These are phyloP conservation scores for Aleiodes testaceus DNA, from an alignment of 2,888 invertebrate species.

Conservation along the genomic window DNA sequence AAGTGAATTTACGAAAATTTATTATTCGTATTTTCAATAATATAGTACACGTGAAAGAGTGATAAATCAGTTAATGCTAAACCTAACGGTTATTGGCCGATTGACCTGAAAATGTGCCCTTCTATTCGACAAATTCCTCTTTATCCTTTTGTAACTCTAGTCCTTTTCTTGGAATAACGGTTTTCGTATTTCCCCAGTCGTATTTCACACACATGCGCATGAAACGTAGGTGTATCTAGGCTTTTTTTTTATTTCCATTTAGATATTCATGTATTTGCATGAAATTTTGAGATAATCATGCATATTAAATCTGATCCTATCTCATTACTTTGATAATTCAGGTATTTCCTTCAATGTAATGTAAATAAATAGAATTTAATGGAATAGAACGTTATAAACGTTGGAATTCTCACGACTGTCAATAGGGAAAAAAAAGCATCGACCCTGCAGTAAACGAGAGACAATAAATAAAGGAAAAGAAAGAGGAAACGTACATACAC, in stretches of 20 bases:
- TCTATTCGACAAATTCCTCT: neutral
- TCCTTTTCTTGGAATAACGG: slow-evolving; percentile 20
- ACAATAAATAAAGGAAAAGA: neutral
- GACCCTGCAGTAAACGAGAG: too few relatives aligned
- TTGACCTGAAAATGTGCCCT: slow-evolving; percentile 24
- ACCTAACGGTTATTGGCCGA: slow-evolving; percentile 6
- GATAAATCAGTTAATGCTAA: neutral
- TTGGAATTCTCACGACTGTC: neutral
- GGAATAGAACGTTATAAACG: too few relatives aligned
- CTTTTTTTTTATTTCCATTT: too few relatives aligned
- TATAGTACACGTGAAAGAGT: neutral
- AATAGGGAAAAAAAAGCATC: slow-evolving; percentile 5
- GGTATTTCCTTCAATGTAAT: too few relatives aligned
- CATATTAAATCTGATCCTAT: too few relatives aligned
- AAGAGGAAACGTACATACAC: neutral
- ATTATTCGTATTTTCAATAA: neutral
- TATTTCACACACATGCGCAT: neutral
- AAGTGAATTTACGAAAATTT: neutral
- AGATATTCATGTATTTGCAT: too few relatives aligned
- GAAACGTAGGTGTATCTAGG: too few relatives aligned
- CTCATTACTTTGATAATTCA: too few relatives aligned
- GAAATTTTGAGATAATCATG: too few relatives aligned
- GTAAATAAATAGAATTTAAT: too few relatives aligned
- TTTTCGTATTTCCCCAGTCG: neutral
- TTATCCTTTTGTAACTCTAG: slow-evolving; percentile 18